Percentiles rank a stretch among this genome's conserved stretches.
phyloP scores from a whole-genome alignment of 2,113 vertebrate genomes.

The Amblyornis subalaris region DNA sequence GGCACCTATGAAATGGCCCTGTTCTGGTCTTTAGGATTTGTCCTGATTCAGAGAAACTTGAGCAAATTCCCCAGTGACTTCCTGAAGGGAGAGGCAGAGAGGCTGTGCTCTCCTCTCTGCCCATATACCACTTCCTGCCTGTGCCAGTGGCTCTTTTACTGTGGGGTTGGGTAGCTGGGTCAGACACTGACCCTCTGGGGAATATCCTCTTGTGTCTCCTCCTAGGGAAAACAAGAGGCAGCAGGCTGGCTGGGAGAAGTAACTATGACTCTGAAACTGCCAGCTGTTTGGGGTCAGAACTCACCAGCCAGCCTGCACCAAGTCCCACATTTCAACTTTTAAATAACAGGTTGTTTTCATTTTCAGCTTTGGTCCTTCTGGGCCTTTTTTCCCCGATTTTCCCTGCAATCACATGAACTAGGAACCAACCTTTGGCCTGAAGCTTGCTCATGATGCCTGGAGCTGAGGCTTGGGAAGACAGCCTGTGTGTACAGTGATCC shows the following conservation, averaged over 20 bases:
- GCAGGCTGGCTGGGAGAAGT: neutral
- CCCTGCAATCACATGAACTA: neutral
- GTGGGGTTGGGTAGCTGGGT: neutral
- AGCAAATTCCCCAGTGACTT: neutral
- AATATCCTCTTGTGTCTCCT: neutral
- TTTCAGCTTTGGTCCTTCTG: neutral
- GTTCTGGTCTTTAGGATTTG: constrained; percentile 27
- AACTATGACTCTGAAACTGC: neutral
- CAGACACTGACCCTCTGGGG: neutral
- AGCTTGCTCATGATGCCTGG: neutral
- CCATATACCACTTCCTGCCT: neutral
- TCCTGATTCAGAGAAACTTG: constrained; percentile 14
- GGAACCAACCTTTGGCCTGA: neutral
- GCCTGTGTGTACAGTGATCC: neutral
- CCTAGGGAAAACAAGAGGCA: neutral
- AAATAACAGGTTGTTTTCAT: neutral
- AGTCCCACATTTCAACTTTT: neutral
- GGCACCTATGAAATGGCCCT: constrained; percentile 21
- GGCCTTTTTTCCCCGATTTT: neutral
- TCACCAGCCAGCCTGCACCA: neutral
- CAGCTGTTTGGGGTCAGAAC: neutral
- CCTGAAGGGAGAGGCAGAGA: neutral
- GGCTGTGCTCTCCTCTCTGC: neutral
- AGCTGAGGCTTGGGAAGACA: neutral
- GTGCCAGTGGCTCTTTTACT: neutral